Base-by-base conservation (phyloP, 2,888 invertebrate species). In the Adela reaumurella region DNA sequence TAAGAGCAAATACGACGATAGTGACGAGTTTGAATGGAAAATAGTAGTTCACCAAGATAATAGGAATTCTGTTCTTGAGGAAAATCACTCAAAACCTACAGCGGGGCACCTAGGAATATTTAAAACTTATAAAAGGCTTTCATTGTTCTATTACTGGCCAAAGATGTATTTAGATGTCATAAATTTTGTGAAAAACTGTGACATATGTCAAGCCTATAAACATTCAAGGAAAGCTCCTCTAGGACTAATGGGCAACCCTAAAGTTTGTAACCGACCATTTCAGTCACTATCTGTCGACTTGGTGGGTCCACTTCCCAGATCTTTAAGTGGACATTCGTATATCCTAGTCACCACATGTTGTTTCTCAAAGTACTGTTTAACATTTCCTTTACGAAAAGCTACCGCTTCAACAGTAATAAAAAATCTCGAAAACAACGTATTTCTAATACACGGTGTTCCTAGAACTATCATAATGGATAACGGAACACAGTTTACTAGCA, bases 361-460 rank as follows among this genome's bases (percentile, higher is more conserved):
- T 28, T 58, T 57, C 29, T 52, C 53, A 2, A 55, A 58, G 50
- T 59, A 52, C 29, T 57, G 53, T 16, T 11, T 53, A 0, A 5
- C 55, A 1, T 57, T 58, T 44, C 56, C 58, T 0, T 28, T 58
- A 0, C 29, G 48, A 8, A 17, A 51, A 8, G 58, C 58, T 17
- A 35, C n/a, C 4, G 8, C 35, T 3, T 4, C 35, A 14, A 3
- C 8, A 3, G n/a, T 35, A 3, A 35, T 35, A 14, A 51, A 49
- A 24, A 47, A 47, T 17, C n/a, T 56, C 1, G 58, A 59, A 45
- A 51, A 60, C 3, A 11, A 43, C 1, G 54, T 62, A 3, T 58
- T 62, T 24, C 19, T 61, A 0, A 48, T 59, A 0, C 60, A 60
- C 28, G 62, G 59, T 2, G 46, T 61, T 5, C 57, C 59, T 0